Percentiles rank a stretch among this genome's conserved stretches.
Evolutionary conservation across 2,113 vertebrate species (phyloP).

Genomic region (Boleophthalmus pectinirostris): DNA sequence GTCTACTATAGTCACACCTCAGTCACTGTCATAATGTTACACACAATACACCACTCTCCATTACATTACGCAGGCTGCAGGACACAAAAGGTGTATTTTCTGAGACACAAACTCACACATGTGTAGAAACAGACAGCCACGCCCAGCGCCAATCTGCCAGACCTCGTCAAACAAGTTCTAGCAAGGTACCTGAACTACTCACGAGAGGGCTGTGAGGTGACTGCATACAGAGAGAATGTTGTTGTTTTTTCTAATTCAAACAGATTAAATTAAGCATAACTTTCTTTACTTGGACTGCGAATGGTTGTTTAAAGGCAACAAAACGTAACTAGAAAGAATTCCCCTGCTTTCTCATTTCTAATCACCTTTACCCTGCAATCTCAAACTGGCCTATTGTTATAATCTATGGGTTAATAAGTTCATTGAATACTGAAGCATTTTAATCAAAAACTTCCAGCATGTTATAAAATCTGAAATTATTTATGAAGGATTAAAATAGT

Average conservation of each 20-base stretch:
- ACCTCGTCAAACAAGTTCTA: slow-evolving; percentile 79
- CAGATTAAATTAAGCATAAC: slow-evolving; percentile 21
- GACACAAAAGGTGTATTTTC: slow-evolving; percentile 68
- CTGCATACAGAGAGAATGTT: slow-evolving; percentile 25
- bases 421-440: too few relatives aligned
- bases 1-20: slow-evolving; percentile 47
- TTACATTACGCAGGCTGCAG: slow-evolving; percentile 3
- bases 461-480: background rate
- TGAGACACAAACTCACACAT: slow-evolving; percentile 41
- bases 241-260: background rate
- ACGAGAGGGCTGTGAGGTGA: slow-evolving; percentile 23
- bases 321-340: background rate
- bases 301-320: background rate
- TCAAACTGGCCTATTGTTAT: background rate
- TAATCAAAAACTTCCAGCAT: background rate
- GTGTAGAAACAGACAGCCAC: slow-evolving; percentile 62
- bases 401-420: background rate
- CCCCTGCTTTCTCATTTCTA: background rate
- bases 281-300: background rate
- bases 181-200: slow-evolving; percentile 55
- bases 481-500: background rate
- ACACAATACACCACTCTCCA: slow-evolving; percentile 5
- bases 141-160: slow-evolving; percentile 66
- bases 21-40: slow-evolving; percentile 27
- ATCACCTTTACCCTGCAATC: background rate